phyloP scores from a whole-genome alignment of 2,888 invertebrate species.

The Lepidocyrtoides sp. region DNA sequence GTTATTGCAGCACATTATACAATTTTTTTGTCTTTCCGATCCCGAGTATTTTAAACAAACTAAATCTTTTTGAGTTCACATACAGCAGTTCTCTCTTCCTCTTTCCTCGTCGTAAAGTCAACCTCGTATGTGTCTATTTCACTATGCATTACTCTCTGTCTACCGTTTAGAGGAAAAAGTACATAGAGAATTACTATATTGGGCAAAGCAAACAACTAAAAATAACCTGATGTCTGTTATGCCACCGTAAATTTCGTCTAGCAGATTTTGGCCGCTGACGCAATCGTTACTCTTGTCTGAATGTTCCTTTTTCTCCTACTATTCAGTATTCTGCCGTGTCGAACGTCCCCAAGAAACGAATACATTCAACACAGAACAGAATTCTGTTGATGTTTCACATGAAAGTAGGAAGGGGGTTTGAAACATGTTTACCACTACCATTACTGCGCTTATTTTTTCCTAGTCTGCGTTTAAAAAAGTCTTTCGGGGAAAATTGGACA shows the following conservation, averaged over 20 bases:
- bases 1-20: not conserved
- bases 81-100: conserved; percentile 26
- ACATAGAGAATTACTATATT: conserved; percentile 83
- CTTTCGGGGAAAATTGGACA: not conserved
- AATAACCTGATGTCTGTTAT: conserved; percentile 82
- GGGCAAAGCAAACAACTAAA: conserved; percentile 84
- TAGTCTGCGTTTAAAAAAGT: not conserved
- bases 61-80: conserved; percentile 21
- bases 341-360: not conserved
- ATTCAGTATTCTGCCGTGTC: not conserved
- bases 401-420: conserved; percentile 41
- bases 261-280: conserved; percentile 83
- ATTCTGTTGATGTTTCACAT: not conserved
- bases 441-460: not conserved
- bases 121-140: conserved; percentile 58
- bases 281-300: conserved; percentile 76
- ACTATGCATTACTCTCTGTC: not conserved
- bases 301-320: conserved; percentile 17
- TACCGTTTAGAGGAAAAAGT: not conserved
- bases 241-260: conserved; percentile 82
- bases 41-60: conserved; percentile 40
- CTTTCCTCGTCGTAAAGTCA: conserved; percentile 66
- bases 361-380: not conserved
- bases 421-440: not conserved
- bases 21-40: conserved; percentile 7